Base-by-base conservation (phyloP, 2,113 vertebrate species). In the Psephotus haematonotus region DNA sequence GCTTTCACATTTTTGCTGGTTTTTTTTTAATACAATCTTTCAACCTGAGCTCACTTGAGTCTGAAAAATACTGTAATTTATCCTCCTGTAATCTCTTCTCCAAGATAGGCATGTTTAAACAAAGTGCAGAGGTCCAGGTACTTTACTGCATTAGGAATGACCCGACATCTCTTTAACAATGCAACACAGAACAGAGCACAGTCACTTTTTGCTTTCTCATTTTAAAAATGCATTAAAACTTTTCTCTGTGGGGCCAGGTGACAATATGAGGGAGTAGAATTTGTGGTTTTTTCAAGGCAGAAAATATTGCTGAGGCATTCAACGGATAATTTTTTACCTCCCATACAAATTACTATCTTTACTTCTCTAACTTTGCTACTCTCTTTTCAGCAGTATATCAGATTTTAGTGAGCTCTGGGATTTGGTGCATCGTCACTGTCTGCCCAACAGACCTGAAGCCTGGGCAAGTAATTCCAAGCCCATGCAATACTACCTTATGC, bases 81-180 rank as follows among this genome's bases (percentile, higher is more conserved):
- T 93, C 88, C 86, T n/a, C 29, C 83, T 2, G 57, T 91, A 95
- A 96, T 92, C 95, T 84, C 76, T 62, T 65, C 88, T 57, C 74
- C 86, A 47, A 69, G 90, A 95, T 75, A 75, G 10, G 57, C 88
- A 23, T 60, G 90, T 94, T 95, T 78, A 88, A 95, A 87, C 88
- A 92, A 81, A 79, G 95, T 71, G 90, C 93, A 94, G 88, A 94
- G 95, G 93, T 96, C 64, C 82, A 33, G 94, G 92, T 86, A 84
- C 84, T 83, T 7, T n/a, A 55, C 75, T 96, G 94, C 88, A 89
- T 95, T 41, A 84, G 52, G 70, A 96, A 97, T 60, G 83, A 64
- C 86, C 93, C 88, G 17, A 35, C 15, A 23, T 43, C 70, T 84
- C 60, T 80, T 92, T 35, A 88, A 88, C 86, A 93, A 93, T 88